phyloP scores from a whole-genome alignment of 2,888 invertebrate genomes.

The Limnephilus lunatus region DNA sequence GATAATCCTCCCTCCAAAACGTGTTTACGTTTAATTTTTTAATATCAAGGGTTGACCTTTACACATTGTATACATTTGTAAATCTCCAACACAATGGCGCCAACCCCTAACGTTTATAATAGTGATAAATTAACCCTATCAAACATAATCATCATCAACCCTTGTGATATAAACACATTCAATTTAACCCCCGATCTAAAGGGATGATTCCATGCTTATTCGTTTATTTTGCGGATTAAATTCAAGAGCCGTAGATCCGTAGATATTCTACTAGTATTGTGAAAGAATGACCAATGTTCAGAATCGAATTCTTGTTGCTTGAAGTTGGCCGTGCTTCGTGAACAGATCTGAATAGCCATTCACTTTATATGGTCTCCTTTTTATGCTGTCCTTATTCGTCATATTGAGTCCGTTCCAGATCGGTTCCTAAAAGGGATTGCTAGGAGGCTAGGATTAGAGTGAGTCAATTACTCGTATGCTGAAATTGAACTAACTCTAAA shows the following conservation, averaged over 20 bases:
- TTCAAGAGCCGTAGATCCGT: not conserved
- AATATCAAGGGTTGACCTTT: slow-evolving; percentile 27
- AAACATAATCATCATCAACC: not conserved
- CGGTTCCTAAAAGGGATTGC: too few relatives aligned
- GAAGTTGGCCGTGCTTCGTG: not conserved
- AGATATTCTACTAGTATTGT: not conserved
- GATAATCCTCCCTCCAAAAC: not conserved
- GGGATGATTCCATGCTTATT: not conserved
- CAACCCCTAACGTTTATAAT: not conserved
- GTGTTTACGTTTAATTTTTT: slow-evolving; percentile 15
- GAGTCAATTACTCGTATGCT: too few relatives aligned
- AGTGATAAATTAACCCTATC: not conserved
- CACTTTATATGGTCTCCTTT: too few relatives aligned
- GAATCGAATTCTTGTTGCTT: not conserved
- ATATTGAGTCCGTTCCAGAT: too few relatives aligned
- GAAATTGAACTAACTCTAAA: too few relatives aligned
- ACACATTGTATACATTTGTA: slow-evolving; percentile 18
- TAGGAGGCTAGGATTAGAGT: too few relatives aligned
- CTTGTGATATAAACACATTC: not conserved
- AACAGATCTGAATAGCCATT: too few relatives aligned
- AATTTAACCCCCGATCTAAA: not conserved
- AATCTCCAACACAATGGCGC: not conserved
- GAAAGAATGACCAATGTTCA: not conserved
- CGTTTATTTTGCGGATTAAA: not conserved
- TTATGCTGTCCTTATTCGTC: too few relatives aligned